Evolutionary conservation across 2,888 invertebrate species (phyloP).

Genomic region (Sicus ferrugineus): DNA sequence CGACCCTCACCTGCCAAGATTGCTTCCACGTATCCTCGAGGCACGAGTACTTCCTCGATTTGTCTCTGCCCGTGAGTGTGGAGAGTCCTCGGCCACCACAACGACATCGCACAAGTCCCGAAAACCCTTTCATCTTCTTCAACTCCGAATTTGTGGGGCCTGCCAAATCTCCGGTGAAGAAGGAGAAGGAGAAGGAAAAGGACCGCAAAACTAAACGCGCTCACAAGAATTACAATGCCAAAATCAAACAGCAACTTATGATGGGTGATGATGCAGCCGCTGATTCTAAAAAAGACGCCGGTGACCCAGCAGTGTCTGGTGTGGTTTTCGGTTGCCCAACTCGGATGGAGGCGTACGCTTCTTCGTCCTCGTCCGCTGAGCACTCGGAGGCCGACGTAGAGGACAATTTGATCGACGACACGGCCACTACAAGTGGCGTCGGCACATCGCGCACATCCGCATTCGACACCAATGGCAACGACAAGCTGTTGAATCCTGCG

Average conservation of each 20-base stretch:
- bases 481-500: slow-evolving; percentile 48
- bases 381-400: slow-evolving; percentile 84
- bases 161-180: slow-evolving; percentile 68
- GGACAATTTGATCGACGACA: slow-evolving; percentile 74
- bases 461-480: slow-evolving; percentile 61
- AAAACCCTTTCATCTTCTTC: slow-evolving; percentile 45
- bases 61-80: slow-evolving; percentile 87
- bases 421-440: slow-evolving; percentile 49
- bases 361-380: slow-evolving; percentile 66
- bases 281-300: background rate
- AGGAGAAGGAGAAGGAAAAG: slow-evolving; percentile 69
- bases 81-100: slow-evolving; percentile 78
- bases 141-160: slow-evolving; percentile 34
- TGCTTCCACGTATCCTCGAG: slow-evolving; percentile 87
- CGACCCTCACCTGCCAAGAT: slow-evolving; percentile 87
- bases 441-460: slow-evolving; percentile 24
- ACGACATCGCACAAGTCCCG: slow-evolving; percentile 65
- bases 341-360: slow-evolving; percentile 37
- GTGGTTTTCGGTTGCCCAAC: slow-evolving; percentile 39
- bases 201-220: slow-evolving; percentile 65
- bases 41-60: slow-evolving; percentile 92
- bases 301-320: background rate
- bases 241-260: slow-evolving; percentile 35
- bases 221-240: slow-evolving; percentile 53
- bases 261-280: slow-evolving; percentile 26